Percentiles rank a stretch among this genome's conserved stretches.
Conservation (phyloP, 2,888 invertebrate species). For the Choreutis nemorana region DNA sequence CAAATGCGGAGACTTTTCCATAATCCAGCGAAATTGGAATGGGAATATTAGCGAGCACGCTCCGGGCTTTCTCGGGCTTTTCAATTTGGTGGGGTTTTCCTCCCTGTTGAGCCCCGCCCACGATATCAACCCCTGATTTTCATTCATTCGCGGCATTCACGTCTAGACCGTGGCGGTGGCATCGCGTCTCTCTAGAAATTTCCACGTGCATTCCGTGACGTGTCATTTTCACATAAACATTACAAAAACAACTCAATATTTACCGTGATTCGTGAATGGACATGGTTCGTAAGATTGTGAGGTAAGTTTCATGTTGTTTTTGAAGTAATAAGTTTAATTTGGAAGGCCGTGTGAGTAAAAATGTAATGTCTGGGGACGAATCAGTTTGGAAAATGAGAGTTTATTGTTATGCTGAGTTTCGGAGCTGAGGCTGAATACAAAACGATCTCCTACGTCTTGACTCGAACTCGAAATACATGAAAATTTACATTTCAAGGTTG, state of each 20-base stretch:
- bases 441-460: too few species aligned
- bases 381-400: background rate
- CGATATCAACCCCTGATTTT: slow-evolving; percentile 35
- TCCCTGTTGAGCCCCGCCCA: slow-evolving; percentile 44
- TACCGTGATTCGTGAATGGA: background rate
- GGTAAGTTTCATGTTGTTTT: background rate
- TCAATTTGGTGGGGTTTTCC: slow-evolving; percentile 21
- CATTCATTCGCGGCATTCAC: slow-evolving; percentile 46
- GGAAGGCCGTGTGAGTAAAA: background rate
- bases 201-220: slow-evolving; percentile 18
- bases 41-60: slow-evolving; percentile 10
- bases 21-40: slow-evolving; percentile 21
- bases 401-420: slow-evolving; percentile 1
- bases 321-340: background rate
- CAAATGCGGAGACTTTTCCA: slow-evolving; percentile 36
- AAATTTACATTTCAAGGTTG: too few species aligned
- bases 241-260: slow-evolving; percentile 7
- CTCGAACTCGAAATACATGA: too few species aligned
- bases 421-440: too few species aligned
- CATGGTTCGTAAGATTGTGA: background rate
- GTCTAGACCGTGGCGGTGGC: too few species aligned
- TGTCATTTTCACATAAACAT: slow-evolving; percentile 38
- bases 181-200: too few species aligned
- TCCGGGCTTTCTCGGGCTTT: slow-evolving; percentile 13
- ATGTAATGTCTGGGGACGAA: background rate